Evolutionary conservation across 2,888 invertebrate genomes (phyloP), one percentile per base, ranked within the genome.

Genomic region (Eustalomyia histrio): DNA sequence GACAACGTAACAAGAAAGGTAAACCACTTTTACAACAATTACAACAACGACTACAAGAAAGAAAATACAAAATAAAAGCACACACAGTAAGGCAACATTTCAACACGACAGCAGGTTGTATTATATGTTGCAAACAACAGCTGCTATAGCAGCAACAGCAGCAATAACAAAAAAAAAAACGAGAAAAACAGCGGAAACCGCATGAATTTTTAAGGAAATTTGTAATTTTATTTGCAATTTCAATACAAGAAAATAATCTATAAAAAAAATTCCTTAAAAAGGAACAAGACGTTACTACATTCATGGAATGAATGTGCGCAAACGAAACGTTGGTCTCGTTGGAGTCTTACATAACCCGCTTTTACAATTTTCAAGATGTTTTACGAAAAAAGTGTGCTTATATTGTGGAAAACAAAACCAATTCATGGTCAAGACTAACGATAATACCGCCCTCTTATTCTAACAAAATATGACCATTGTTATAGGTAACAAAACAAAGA

Each of bases 251-350:
- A 47, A 43, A 43, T 14, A 2, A 1, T 1, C 35, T 8, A n/a
- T n/a, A n/a, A 35, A 35, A 35, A 14, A 43, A 14, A 14, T 14
- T n/a, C 43, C 43, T n/a, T n/a, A 21, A 35, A 47, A 57, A 35
- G 39, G 17, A 55, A 7, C 29, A 16, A 8, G 50, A 43, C 43
- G 29, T 61, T 61, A 43, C 75, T 61, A 43, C 75, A 35, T 75
- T 75, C 67, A 53, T 68, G 68, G 63, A 47, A 71, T 76, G 71
- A 24, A 71, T 76, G 76, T 21, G 17, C n/a, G 14, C n/a, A 47
- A 47, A 6, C 43, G 43, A 55, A 17, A 67, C 8, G 18, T 72
- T 61, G 78, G 47, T 61, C 60, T 61, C 53, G 33, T 39, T 29
- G 2, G 33, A 63, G 43, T 47, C 57, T 53, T 21, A 12, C 16